Evolutionary conservation across 2,888 invertebrate species (phyloP).

Genomic region (Hoplodrina blanda): DNA sequence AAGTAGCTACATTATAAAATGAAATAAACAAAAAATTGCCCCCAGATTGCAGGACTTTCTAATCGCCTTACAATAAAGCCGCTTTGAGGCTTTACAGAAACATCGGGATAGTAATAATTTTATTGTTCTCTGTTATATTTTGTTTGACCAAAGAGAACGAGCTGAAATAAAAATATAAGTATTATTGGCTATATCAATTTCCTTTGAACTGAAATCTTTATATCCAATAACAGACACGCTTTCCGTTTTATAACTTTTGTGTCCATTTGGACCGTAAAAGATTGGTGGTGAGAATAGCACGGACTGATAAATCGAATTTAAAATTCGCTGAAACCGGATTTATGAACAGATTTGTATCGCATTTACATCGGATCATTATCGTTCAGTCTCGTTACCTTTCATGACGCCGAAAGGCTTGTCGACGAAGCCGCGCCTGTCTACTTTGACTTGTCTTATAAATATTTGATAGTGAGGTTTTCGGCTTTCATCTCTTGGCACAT

Average conservation of each 20-base stretch:
- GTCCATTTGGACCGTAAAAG: conserved; percentile 25
- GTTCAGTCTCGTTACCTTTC: conserved; percentile 16
- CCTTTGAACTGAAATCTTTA: conserved; percentile 53
- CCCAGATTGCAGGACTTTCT: conserved; percentile 42
- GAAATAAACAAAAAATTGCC: conserved; percentile 28
- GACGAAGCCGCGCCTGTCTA: conserved; percentile 5
- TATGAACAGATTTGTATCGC: conserved; percentile 20
- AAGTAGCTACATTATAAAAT: conserved; percentile 23
- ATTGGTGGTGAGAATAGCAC: conserved; percentile 20
- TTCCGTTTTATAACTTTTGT: conserved; percentile 48
- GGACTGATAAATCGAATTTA: conserved; percentile 37
- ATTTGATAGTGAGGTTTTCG: conserved; percentile 47
- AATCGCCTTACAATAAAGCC: conserved; percentile 61
- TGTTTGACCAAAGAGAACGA: conserved; percentile 11
- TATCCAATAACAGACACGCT: conserved; percentile 49
- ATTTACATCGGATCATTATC: conserved; percentile 25
- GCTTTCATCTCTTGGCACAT: conserved; percentile 27
- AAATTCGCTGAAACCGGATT: conserved; percentile 18
- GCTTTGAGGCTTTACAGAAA: conserved; percentile 41
- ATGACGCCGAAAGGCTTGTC: conserved; percentile 13
- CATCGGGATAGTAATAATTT: conserved; percentile 43
- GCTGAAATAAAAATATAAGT: conserved; percentile 21
- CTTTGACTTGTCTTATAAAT: conserved; percentile 43
- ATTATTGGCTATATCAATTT: conserved; percentile 41
- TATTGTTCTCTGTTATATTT: conserved; percentile 44